Base-by-base conservation (phyloP, 2,888 invertebrate genomes). In the Caenorhabditis parvicauda region DNA sequence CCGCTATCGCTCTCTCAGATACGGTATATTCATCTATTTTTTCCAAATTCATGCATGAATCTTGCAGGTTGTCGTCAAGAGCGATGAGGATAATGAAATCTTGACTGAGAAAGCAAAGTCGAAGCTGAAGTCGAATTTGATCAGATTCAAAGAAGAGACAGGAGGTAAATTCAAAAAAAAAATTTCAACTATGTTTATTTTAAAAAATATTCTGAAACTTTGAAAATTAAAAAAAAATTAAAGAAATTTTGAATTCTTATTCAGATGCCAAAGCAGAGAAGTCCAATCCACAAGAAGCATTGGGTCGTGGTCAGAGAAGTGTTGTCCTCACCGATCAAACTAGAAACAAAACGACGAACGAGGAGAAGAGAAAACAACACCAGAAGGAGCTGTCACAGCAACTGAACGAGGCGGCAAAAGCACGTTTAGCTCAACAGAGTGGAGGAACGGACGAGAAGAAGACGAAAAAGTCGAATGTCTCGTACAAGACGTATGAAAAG, bases 291-390 rank as follows among this genome's bases (percentile, higher is more conserved):
- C 83, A 83, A 43, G 81, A 83, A 22, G 74, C 81, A 24, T 51
- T 72, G 32, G 73, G 73, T 38, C 54, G 81, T 24, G 74, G 77
- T n/a, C 73, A 78, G 59, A 64, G 81, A 35, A 79, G 76, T 53
- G 76, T 77, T 5, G 71, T 82, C 37, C 46, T 82, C 28, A 74
- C 64, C 43, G 80, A 81, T 52, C 59, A 60, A 48, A 73, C 73
- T 4, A 54, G 73, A 54, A 80, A 77, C 35, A 95, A 96, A 81
- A 90, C 90, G 72, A 92, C 93, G 12, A 89, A 93, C 0, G 98
- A 99, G 82, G 96, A 98, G 79, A 96, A 96, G 82, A 87, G 98
- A 14, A 92, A 92, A 73, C 89, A 91, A 79, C 94, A 96, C 85
- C 98, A 99, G 82, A 90, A 90, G 75, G 95, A 96, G 83, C 84